Percentiles rank a stretch among this genome's conserved stretches.
phyloP scores from a whole-genome alignment of 2,888 invertebrate species.

The Galeopsomyia nigrocyanea region DNA sequence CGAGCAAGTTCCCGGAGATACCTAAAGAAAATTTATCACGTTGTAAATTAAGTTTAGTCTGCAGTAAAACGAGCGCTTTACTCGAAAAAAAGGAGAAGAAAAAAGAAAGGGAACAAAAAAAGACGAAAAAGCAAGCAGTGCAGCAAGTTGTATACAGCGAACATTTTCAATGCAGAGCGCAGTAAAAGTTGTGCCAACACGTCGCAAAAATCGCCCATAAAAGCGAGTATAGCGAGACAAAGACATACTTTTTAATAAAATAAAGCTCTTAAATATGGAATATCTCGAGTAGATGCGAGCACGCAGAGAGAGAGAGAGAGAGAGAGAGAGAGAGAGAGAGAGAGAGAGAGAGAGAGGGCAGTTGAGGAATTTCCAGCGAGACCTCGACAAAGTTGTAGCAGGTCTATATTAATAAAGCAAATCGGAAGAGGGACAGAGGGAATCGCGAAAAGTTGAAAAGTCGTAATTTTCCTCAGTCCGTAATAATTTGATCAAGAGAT shows the following conservation, averaged over 20 bases:
- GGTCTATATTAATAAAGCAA: conserved; percentile 33
- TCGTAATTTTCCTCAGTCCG: conserved; percentile 35
- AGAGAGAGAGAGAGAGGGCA: conserved; percentile 20
- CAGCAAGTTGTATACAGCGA: no score
- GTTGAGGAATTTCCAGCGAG: conserved; percentile 11
- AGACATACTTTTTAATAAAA: conserved; percentile 1
- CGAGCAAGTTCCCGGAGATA: not conserved
- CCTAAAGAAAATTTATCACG: conserved; percentile 27
- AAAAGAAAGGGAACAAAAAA: no score
- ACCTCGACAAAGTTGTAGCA: conserved; percentile 16
- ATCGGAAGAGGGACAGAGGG: conserved; percentile 16
- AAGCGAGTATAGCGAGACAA: no score
- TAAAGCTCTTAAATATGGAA: conserved; percentile 1
- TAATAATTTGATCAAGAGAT: conserved; percentile 46
- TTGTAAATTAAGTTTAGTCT: conserved; percentile 34
- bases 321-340: conserved; percentile 22
- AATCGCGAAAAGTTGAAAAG: conserved; percentile 38
- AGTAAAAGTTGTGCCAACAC: no score
- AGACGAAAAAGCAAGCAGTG: no score
- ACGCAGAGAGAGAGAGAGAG: conserved; percentile 26
- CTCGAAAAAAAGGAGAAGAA: conserved; percentile 8
- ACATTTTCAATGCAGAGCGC: no score
- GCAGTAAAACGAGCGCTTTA: conserved; percentile 22
- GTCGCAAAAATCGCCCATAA: no score
- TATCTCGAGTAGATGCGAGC: conserved; percentile 15